Percentiles rank a stretch among this genome's conserved stretches.
phyloP scores from a whole-genome alignment of 2,797 vertebrate species.

The Adelosebastes latens region DNA sequence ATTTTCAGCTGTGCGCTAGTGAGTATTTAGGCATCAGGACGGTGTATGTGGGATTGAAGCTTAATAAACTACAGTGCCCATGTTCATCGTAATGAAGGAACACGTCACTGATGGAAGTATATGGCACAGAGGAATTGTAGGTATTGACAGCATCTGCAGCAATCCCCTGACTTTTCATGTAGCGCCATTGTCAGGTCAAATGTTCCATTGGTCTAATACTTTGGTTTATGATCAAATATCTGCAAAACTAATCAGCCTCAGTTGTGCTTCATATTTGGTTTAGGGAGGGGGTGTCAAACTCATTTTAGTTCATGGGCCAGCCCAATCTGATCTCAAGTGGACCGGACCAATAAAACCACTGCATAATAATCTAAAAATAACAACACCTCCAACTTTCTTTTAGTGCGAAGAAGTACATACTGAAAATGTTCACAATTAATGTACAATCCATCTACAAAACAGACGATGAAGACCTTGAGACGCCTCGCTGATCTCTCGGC shows the following conservation, averaged over 20 bases:
- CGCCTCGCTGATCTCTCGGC: fast-evolving
- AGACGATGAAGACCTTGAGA: too few species aligned
- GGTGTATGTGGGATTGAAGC: background rate
- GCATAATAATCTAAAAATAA: too few species aligned
- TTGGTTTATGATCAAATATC: background rate
- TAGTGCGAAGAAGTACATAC: too few species aligned
- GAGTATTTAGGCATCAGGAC: background rate
- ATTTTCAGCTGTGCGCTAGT: background rate
- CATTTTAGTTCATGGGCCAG: too few species aligned
- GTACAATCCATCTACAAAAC: too few species aligned
- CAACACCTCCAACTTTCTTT: too few species aligned
- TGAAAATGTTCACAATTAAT: too few species aligned
- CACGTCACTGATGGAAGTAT: background rate
- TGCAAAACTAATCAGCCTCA: background rate
- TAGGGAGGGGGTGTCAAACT: too few species aligned
- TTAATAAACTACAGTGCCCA: background rate
- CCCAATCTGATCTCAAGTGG: too few species aligned
- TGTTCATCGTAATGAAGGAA: background rate
- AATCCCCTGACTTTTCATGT: background rate
- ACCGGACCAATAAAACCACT: too few species aligned
- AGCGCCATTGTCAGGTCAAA: background rate
- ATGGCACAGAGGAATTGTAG: background rate
- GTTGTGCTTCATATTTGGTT: background rate
- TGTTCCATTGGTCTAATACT: background rate
- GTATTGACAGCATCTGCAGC: background rate